Conservation (phyloP, 2,888 invertebrate species). For the Drosophila subquinaria region DNA sequence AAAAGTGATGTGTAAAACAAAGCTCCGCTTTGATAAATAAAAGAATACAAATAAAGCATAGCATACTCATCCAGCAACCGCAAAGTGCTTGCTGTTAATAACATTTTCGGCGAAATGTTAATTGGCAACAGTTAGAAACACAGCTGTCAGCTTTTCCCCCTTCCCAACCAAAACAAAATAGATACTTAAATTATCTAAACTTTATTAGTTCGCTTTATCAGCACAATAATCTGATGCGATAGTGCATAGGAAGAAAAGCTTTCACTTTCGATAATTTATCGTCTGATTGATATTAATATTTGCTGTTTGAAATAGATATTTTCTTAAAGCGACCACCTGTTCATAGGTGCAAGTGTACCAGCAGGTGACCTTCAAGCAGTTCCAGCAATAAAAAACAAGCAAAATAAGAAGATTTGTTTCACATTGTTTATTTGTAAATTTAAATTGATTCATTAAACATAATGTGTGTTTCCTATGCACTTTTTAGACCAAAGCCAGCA, state of each 20-base stretch:
- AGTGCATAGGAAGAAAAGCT: not conserved
- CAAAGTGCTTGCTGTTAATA: not conserved
- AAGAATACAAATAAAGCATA: too few species aligned
- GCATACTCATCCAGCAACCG: too few species aligned
- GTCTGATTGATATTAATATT: not conserved
- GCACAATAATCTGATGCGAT: not conserved
- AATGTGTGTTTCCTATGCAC: not conserved
- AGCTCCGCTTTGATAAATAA: not conserved
- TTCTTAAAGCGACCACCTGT: slow-evolving; percentile 12
- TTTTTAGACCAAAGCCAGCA: slow-evolving; percentile 1
- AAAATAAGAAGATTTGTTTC: not conserved
- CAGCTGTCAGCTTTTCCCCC: not conserved
- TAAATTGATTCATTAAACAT: not conserved
- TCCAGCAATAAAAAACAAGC: not conserved
- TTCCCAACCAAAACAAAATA: not conserved
- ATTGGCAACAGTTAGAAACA: not conserved
- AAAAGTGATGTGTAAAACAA: not conserved
- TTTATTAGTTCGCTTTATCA: not conserved
- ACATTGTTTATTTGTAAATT: slow-evolving; percentile 23
- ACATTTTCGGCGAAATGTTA: not conserved
- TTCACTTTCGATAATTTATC: not conserved
- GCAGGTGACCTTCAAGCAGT: not conserved
- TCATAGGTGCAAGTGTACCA: not conserved
- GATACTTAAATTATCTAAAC: not conserved
- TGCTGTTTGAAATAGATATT: not conserved